Conservation (phyloP, 2,113 vertebrate genomes). For the Cyprinus carpio region DNA sequence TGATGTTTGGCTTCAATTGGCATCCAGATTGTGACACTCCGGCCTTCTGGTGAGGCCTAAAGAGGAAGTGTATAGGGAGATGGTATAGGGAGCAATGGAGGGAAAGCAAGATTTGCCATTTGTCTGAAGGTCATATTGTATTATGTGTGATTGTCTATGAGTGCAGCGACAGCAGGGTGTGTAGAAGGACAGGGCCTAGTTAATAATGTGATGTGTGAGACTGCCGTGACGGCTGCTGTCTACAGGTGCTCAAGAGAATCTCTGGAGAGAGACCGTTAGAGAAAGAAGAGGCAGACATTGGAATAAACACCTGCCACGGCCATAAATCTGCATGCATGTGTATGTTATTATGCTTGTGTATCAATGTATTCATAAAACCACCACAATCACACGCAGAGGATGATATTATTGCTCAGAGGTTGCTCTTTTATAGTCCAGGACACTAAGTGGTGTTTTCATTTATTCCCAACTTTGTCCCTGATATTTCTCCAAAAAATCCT, state of each 20-base stretch:
- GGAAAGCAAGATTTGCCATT: background rate
- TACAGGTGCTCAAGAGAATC: slow-evolving; percentile 38
- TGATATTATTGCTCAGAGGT: background rate
- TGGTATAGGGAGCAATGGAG: background rate
- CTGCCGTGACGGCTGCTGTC: slow-evolving; percentile 46
- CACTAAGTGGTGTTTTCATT: background rate
- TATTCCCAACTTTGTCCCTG: background rate
- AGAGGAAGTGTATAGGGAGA: too few species aligned
- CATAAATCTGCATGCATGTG: background rate
- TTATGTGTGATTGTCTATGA: slow-evolving; percentile 30
- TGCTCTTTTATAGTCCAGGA: background rate
- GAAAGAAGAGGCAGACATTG: background rate
- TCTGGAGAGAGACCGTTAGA: background rate
- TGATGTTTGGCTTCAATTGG: background rate
- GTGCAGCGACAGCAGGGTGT: slow-evolving; percentile 24
- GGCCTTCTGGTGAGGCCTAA: background rate
- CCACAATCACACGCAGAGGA: background rate
- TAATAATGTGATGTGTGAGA: slow-evolving; percentile 36
- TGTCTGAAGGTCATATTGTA: slow-evolving; percentile 1
- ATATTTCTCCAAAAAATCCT: background rate
- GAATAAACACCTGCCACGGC: background rate
- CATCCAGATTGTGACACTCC: background rate
- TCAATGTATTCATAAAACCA: background rate
- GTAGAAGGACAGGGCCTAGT: slow-evolving; percentile 35
- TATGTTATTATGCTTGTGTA: background rate